These are phyloP conservation scores for Heterotilapia buettikoferi DNA, from an alignment of 2,113 vertebrate species.

Conservation along the genomic window DNA sequence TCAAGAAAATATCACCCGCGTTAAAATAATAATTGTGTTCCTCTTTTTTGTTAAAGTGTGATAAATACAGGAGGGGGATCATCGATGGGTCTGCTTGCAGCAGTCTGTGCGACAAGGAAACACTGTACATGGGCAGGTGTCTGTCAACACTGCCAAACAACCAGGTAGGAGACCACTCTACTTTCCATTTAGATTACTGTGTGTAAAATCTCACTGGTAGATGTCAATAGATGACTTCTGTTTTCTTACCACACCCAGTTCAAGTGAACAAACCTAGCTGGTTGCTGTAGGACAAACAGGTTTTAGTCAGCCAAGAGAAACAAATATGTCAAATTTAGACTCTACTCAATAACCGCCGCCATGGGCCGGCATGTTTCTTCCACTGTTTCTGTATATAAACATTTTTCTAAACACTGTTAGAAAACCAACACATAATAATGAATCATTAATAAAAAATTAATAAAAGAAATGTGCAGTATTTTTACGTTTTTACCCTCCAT, in stretches of 20 bases:
- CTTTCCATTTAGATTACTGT: neutral
- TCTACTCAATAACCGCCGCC: neutral
- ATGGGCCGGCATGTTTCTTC: neutral
- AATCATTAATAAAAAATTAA: neutral
- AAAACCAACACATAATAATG: neutral
- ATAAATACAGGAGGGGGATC: slow-evolving; percentile 92
- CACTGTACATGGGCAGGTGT: slow-evolving; percentile 91
- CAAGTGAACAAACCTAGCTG: neutral
- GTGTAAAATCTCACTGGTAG: neutral
- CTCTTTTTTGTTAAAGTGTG: slow-evolving; percentile 77
- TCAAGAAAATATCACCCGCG: accelerated
- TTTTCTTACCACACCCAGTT: neutral
- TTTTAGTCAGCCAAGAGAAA: neutral
- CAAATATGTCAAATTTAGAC: neutral
- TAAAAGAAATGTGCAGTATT: neutral
- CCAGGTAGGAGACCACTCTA: slow-evolving; percentile 73
- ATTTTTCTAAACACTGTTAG: neutral
- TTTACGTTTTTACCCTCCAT: neutral
- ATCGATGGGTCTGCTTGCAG: slow-evolving; percentile 95
- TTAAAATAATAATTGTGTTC: neutral
- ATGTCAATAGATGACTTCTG: neutral
- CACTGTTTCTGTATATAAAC: neutral
- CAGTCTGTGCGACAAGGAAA: slow-evolving; percentile 92
- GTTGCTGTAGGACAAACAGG: neutral
- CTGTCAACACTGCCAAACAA: slow-evolving; percentile 88